Percentiles rank a stretch among this genome's conserved stretches.
Evolutionary conservation across 2,888 invertebrate genomes (phyloP).

Genomic region (Agriopis leucophaearia): DNA sequence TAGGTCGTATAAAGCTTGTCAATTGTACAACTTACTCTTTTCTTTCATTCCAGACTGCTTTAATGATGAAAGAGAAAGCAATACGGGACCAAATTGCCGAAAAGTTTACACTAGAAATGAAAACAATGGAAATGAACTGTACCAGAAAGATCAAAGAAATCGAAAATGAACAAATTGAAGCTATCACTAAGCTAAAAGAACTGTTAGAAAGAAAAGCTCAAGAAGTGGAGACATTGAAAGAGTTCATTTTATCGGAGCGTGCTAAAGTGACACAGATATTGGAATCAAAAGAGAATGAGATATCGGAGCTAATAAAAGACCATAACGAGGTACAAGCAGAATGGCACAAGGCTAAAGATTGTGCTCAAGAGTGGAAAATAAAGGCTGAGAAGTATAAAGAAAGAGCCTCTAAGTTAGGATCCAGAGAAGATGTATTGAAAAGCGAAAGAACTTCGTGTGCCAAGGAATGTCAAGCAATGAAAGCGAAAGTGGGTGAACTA

Average conservation of each 20-base stretch:
- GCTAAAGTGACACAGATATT: constrained; percentile 81
- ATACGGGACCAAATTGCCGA: constrained; percentile 90
- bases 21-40: not conserved
- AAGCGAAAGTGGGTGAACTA: constrained; percentile 72
- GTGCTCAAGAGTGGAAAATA: constrained; percentile 68
- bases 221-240: constrained; percentile 83
- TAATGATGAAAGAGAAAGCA: constrained; percentile 85
- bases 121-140: constrained; percentile 85
- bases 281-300: constrained; percentile 82
- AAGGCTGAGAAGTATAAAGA: constrained; percentile 76
- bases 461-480: constrained; percentile 75
- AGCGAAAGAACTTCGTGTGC: constrained; percentile 69
- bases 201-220: constrained; percentile 82
- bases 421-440: constrained; percentile 70
- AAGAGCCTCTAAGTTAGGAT: constrained; percentile 65
- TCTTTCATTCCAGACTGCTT: constrained; percentile 71
- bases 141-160: constrained; percentile 80
- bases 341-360: constrained; percentile 72
- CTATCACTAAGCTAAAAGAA: constrained; percentile 79
- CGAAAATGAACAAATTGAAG: constrained; percentile 79
- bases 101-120: constrained; percentile 88
- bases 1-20: not conserved
- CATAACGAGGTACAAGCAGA: constrained; percentile 73
- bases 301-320: constrained; percentile 77
- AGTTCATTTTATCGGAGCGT: constrained; percentile 82